These are phyloP conservation scores for Nesidiocoris tenuis DNA, from an alignment of 2,888 invertebrate species.

Conservation along the genomic window DNA sequence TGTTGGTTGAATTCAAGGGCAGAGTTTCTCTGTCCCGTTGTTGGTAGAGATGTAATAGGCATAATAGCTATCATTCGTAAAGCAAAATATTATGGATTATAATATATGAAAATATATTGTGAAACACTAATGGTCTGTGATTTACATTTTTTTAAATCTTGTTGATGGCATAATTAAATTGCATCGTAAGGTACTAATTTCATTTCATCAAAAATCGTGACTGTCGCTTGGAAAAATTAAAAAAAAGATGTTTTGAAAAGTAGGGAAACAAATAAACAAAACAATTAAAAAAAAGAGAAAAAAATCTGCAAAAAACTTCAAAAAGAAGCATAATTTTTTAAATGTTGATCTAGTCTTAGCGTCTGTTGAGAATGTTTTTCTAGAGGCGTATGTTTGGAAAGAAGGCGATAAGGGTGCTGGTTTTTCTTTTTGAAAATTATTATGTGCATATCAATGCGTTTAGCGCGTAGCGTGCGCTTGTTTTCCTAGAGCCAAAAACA, in stretches of 20 bases:
- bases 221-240: constrained; percentile 15
- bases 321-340: neutral
- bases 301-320: constrained; percentile 4
- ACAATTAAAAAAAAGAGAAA: constrained; percentile 27
- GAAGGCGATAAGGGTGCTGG: neutral
- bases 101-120: constrained; percentile 4
- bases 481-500: too few relatives aligned
- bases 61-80: neutral
- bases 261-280: too few relatives aligned
- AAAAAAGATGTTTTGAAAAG: too few relatives aligned
- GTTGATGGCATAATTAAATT: neutral
- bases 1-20: constrained; percentile 3
- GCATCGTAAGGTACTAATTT: neutral
- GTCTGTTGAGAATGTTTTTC: neutral
- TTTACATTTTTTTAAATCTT: constrained; percentile 28
- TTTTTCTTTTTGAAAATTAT: neutral
- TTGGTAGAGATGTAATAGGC: constrained; percentile 1
- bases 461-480: neutral
- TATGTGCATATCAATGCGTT: neutral
- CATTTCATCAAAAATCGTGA: neutral
- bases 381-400: neutral
- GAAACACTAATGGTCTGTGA: constrained; percentile 42
- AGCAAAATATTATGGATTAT: too few relatives aligned
- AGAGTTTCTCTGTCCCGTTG: neutral
- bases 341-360: neutral